Evolutionary conservation across 23 tunicate species (phyloP), one percentile per base, ranked within the genome.

Genomic region (Oikopleura vanhoeffeni): DNA sequence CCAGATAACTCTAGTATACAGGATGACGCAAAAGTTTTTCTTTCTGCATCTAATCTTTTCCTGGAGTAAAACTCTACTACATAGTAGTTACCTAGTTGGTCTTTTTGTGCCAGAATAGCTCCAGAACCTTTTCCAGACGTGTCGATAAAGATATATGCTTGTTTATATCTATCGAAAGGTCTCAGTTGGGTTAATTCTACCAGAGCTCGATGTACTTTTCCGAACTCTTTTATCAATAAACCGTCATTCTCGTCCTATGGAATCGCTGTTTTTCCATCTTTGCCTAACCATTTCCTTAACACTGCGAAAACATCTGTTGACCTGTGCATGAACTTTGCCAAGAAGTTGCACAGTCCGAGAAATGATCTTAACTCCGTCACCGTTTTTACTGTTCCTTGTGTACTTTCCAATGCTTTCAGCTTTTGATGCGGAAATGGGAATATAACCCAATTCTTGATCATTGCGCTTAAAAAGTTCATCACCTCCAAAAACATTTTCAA

Each of bases 391-490:
- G 34, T 32, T 38, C 36, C 27, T 2, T 13, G 2, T 18, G 27
- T 30, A 2, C 32, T 2, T 18, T 32, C 79, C 35, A 2, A 18
- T 24, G 35, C 35, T 30, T 71, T 71, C 34, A 13, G 34, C 27
- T 2, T 38, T 24, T 71, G 79, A 71, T 71, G 79, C 27, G 79
- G 79, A 13, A 4, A 24, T 2, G 79, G 34, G 35, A 28, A 2
- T 18, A 71, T 71, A 33, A 18, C 32, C 4, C 79, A 33, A 2
- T 30, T 30, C 35, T 71, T 32, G 79, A 71, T 30, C 32, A 18
- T 71, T 71, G 79, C 79, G 79, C 79, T 38, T 2, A 71, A 30
- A 30, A 71, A 71, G 79, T 71, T 71, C 79, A 71, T 71, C 38
- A 18, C 38, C 79, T 18, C 2, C 32, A 24, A 33, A 32, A 18